Evolutionary conservation across 2,888 invertebrate species (phyloP).

Genomic region (Lochmaea crataegi): DNA sequence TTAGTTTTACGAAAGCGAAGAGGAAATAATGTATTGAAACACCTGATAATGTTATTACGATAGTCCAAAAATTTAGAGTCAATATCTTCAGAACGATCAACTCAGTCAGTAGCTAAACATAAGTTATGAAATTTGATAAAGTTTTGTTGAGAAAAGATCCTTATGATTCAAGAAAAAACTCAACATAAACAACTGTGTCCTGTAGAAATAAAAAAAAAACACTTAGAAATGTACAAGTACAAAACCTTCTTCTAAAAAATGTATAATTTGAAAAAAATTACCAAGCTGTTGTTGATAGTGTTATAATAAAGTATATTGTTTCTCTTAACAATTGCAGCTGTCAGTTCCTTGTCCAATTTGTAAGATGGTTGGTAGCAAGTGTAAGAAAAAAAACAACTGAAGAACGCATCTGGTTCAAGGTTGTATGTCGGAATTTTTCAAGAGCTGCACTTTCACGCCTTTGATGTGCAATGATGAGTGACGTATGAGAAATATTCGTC

Average conservation of each 20-base stretch:
- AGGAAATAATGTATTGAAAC: too few relatives aligned
- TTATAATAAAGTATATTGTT: slow-evolving; percentile 13
- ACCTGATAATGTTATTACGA: too few relatives aligned
- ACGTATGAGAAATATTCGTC: slow-evolving; percentile 47
- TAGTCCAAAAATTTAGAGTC: too few relatives aligned
- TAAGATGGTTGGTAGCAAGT: slow-evolving; percentile 42
- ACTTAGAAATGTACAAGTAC: too few relatives aligned
- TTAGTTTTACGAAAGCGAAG: too few relatives aligned
- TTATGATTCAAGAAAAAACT: too few relatives aligned
- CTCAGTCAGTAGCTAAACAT: too few relatives aligned
- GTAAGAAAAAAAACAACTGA: slow-evolving; percentile 27
- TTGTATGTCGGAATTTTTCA: slow-evolving; percentile 22
- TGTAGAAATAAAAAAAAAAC: too few relatives aligned
- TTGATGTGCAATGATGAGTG: slow-evolving; percentile 43
- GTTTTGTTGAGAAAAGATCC: too few relatives aligned
- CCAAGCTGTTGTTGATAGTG: background rate
- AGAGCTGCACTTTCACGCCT: slow-evolving; percentile 50
- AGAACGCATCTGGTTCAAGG: slow-evolving; percentile 52
- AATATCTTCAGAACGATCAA: too few relatives aligned
- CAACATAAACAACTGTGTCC: too few relatives aligned
- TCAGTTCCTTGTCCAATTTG: slow-evolving; percentile 17
- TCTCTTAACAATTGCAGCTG: slow-evolving; percentile 11
- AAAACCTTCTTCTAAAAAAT: background rate
- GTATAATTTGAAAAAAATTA: background rate
- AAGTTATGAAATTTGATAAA: too few relatives aligned